A percentile compares a stretch with the other conserved stretches of the same genome.
Evolutionary conservation across 2,113 vertebrate species (phyloP).

Genomic region (Narcine bancroftii): DNA sequence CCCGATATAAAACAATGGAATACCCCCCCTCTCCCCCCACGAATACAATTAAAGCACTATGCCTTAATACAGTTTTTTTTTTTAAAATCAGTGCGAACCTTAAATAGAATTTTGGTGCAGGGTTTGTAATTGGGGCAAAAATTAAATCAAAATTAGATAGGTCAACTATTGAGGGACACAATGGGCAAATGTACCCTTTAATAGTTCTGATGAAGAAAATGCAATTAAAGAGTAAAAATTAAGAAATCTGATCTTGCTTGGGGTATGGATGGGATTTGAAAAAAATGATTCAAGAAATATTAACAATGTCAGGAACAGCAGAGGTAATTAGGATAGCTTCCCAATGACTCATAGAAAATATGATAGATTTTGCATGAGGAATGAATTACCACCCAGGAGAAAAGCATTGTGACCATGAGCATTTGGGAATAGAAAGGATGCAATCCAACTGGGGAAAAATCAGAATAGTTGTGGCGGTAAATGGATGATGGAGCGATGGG

Average conservation of each 20-base stretch:
- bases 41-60: not conserved
- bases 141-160: not conserved
- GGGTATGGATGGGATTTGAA: not conserved
- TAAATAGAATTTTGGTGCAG: not conserved
- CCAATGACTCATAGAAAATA: no score
- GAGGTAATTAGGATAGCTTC: not conserved
- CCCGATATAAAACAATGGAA: not conserved
- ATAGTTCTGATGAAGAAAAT: not conserved
- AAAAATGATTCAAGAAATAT: not conserved
- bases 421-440: no score
- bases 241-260: not conserved
- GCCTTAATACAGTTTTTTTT: no score
- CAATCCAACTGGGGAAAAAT: not conserved
- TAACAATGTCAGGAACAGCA: not conserved
- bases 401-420: no score
- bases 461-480: not conserved
- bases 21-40: no score
- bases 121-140: not conserved
- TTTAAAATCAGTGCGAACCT: not conserved
- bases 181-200: not conserved
- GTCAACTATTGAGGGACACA: not conserved
- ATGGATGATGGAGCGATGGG: not conserved
- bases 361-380: no score
- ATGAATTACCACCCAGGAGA: no score
- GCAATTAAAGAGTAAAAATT: not conserved